Evolutionary conservation across 2,888 invertebrate species (phyloP).

Genomic region (Xanthia togata): DNA sequence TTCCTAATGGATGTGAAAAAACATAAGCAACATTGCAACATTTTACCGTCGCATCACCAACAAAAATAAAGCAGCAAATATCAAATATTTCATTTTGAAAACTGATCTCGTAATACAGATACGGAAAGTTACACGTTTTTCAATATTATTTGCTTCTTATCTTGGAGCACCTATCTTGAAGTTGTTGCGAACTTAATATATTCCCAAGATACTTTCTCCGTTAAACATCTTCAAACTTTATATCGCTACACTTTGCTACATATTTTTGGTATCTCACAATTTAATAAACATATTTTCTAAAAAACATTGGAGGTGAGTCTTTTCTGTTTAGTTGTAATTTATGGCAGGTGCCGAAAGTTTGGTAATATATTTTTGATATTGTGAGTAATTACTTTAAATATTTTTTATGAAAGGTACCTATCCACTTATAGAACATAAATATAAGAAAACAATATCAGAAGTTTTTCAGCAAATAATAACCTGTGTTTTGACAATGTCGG

Average conservation of each 20-base stretch:
- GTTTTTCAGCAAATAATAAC: background rate
- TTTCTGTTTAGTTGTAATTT: conserved; percentile 51
- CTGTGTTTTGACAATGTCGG: background rate
- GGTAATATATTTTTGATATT: conserved; percentile 40
- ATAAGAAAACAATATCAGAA: background rate
- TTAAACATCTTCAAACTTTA: conserved; percentile 74
- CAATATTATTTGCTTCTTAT: conserved; percentile 70
- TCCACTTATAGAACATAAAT: background rate
- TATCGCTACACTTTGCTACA: conserved; percentile 68
- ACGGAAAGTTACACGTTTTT: conserved; percentile 65
- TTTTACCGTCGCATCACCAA: background rate
- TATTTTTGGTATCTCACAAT: conserved; percentile 67
- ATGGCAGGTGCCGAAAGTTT: conserved; percentile 45
- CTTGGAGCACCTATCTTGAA: conserved; percentile 71
- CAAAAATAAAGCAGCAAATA: conserved; percentile 21
- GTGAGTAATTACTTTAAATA: conserved; percentile 33
- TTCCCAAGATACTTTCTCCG: conserved; percentile 73
- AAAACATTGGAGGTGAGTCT: conserved; percentile 60
- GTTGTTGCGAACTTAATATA: conserved; percentile 75
- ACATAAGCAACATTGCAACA: background rate
- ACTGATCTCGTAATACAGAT: conserved; percentile 59
- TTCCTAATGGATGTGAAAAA: background rate
- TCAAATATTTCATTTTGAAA: conserved; percentile 54
- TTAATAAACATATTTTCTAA: conserved; percentile 64
- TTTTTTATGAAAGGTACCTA: background rate